Percentiles rank a stretch among this genome's conserved stretches.
These are phyloP conservation scores for Erinaceus europaeus DNA, from an alignment of 2,113 vertebrate species.

Conservation along the genomic window DNA sequence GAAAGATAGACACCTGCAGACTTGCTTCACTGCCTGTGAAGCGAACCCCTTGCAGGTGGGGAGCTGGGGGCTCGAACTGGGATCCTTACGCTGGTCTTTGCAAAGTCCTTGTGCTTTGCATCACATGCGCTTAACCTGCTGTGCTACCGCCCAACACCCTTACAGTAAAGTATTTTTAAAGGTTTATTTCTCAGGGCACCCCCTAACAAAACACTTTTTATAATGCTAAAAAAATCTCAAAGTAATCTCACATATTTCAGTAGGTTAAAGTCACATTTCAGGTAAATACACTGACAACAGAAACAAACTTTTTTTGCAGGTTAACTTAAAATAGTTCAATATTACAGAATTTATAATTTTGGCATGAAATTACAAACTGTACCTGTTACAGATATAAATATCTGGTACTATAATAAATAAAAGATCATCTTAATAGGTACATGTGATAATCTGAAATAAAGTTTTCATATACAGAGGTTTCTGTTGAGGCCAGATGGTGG, in stretches of 20 bases:
- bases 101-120: too few relatives aligned
- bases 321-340: conserved; percentile 24
- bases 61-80: too few relatives aligned
- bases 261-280: conserved; percentile 34
- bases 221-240: conserved; percentile 10
- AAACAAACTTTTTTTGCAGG: conserved; percentile 6
- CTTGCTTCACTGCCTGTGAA: too few relatives aligned
- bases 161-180: not conserved
- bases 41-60: too few relatives aligned
- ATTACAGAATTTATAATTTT: conserved; percentile 6
- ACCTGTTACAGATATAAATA: not conserved
- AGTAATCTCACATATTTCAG: not conserved
- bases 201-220: not conserved
- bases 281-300: not conserved
- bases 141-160: too few relatives aligned
- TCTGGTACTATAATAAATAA: not conserved
- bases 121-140: too few relatives aligned
- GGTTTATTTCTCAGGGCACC: not conserved
- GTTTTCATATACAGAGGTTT: not conserved
- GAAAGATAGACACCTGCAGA: too few relatives aligned
- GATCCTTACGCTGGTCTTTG: too few relatives aligned
- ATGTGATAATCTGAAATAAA: conserved; percentile 31
- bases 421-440: not conserved
- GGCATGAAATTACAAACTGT: not conserved
- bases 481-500: too few relatives aligned